These are phyloP conservation scores for Eumacrocentrus americanus DNA, from an alignment of 2,888 invertebrate genomes.

Conservation along the genomic window DNA sequence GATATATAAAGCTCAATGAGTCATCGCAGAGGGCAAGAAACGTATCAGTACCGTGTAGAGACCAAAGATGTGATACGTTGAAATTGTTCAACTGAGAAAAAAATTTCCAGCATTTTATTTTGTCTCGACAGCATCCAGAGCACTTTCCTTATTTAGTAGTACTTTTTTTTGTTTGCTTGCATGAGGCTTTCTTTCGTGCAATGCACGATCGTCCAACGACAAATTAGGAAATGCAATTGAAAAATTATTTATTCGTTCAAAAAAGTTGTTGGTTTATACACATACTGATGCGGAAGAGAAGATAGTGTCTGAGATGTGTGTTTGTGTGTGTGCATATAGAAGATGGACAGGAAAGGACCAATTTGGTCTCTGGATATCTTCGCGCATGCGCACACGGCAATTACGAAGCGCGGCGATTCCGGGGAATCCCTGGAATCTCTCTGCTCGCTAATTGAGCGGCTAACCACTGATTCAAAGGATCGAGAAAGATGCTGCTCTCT, in stretches of 20 bases:
- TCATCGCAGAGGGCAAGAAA: no score
- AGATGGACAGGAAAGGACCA: conserved; percentile 8
- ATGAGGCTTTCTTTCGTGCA: conserved; percentile 1
- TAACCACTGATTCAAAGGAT: conserved; percentile 30
- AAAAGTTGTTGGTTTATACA: not conserved
- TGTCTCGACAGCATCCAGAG: conserved; percentile 15
- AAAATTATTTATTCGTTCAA: conserved; percentile 8
- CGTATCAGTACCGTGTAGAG: no score
- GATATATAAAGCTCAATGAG: conserved; percentile 14
- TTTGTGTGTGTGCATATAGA: not conserved
- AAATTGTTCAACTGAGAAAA: conserved; percentile 5
- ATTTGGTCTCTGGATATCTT: conserved; percentile 14
- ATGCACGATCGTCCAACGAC: not conserved
- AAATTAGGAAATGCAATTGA: conserved; percentile 1
- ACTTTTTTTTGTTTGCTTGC: not conserved
- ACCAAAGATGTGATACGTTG: not conserved
- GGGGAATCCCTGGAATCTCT: conserved; percentile 39
- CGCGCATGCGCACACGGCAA: conserved; percentile 20
- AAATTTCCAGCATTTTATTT: conserved; percentile 8
- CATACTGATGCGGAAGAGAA: not conserved
- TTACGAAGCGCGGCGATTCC: conserved; percentile 36
- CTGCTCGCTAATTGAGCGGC: conserved; percentile 41
- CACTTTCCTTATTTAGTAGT: conserved; percentile 16
- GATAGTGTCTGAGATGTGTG: not conserved
- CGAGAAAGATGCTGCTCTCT: conserved; percentile 30